Evolutionary conservation across 92 coral and sea anemone genomes (phyloP), one percentile per base, ranked within the genome.

Genomic region (Zoanthus sociatus): DNA sequence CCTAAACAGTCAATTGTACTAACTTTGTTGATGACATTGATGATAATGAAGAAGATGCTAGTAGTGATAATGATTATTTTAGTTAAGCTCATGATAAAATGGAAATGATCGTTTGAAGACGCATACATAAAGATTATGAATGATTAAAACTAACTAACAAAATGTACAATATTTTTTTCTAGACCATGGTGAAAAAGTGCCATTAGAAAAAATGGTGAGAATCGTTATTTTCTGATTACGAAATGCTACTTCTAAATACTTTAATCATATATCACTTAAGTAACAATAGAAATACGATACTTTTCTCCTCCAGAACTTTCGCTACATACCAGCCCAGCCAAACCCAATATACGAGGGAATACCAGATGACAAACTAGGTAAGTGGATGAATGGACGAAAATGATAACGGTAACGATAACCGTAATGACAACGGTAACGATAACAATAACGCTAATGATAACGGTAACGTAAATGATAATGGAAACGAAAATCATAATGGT

Each of bases 271-370:
- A 50, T 50, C 9, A 11, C 55, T 11, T 50, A 50, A 37, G 42
- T 37, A 37, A 37, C 42, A 17, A 63, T 17, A 18, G 20, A 5
- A 63, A 1, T 1, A 63, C 32, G n/a, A 2, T 4, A 3, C n/a
- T 16, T 63, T 63, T 78, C 45, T 44, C 51, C 61, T 12, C 46
- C 55, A 81, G 85, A 81, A 81, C 85, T 81, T 81, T 66, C 85
- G 85, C 56, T 81, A 81, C 73, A 67, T 50, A 13, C 85, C 85
- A 20, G 85, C 85, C 58, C 46, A 81, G 20, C 75, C 85, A 5
- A 81, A 81, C 63, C 85, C 85, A 7, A 81, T 81, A 6, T 81
- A 81, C 44, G 85, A 81, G 31, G 85, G 56, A 9, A 68, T 68
- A 64, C 56, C 53, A 44, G 58, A 64, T 3, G 60, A 42, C 30